Percentiles rank a stretch among this genome's conserved stretches.
phyloP scores from a whole-genome alignment of 2,888 invertebrate species.

The Latrodectus hesperus region DNA sequence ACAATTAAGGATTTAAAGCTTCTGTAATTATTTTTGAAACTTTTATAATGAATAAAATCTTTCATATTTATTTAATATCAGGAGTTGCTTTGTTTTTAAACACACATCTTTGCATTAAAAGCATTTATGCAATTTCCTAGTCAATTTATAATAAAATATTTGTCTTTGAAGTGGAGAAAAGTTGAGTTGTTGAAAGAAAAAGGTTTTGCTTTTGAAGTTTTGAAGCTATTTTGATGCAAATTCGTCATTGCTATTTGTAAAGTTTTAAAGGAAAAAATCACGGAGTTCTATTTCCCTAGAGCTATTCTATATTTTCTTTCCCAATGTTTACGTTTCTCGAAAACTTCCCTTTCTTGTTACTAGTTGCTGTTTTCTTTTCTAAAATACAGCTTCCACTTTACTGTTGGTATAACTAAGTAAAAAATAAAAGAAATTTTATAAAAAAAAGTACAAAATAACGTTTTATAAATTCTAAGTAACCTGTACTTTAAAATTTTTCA shows the following conservation, averaged over 20 bases:
- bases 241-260: conserved; percentile 10
- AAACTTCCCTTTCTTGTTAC: background rate
- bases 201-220: conserved; percentile 29
- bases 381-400: no score
- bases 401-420: no score
- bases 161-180: background rate
- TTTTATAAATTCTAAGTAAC: no score
- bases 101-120: background rate
- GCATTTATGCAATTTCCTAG: background rate
- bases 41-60: no score
- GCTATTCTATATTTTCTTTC: conserved; percentile 19
- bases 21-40: no score
- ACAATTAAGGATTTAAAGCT: no score
- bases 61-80: no score
- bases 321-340: conserved; percentile 25
- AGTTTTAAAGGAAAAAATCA: conserved; percentile 22
- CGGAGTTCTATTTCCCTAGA: conserved; percentile 33
- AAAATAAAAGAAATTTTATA: no score
- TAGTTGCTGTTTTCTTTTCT: background rate
- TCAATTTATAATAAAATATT: background rate
- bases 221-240: conserved; percentile 55
- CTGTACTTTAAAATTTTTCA: no score
- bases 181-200: conserved; percentile 4
- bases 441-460: no score
- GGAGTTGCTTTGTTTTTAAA: background rate